These are phyloP conservation scores for Pseudochromis fuscus DNA, from an alignment of 2,797 vertebrate genomes.

Conservation along the genomic window DNA sequence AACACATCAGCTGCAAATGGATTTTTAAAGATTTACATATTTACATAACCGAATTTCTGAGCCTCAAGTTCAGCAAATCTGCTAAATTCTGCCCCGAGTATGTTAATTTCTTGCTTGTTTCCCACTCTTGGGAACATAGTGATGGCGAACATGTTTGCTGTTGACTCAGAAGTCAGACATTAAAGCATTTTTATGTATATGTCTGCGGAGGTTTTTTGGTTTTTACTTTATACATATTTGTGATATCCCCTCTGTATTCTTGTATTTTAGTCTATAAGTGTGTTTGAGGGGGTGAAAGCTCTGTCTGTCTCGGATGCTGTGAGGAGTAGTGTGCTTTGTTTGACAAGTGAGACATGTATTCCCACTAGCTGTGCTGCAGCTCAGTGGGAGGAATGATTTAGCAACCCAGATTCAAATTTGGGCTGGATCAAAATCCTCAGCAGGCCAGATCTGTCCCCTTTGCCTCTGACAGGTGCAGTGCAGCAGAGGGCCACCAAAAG, in stretches of 20 bases:
- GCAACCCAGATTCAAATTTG: constrained; percentile 69
- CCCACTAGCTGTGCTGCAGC: constrained; percentile 67
- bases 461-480: constrained; percentile 56
- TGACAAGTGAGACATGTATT: constrained; percentile 76
- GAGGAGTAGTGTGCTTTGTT: constrained; percentile 66
- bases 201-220: constrained; percentile 41
- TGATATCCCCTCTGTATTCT: constrained; percentile 48
- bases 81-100: constrained; percentile 72
- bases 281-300: constrained; percentile 56
- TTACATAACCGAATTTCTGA: constrained; percentile 81
- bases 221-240: constrained; percentile 56
- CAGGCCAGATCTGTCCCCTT: constrained; percentile 57
- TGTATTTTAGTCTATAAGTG: constrained; percentile 55
- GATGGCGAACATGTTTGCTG: constrained; percentile 68
- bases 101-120: constrained; percentile 74
- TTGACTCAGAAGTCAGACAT: constrained; percentile 73
- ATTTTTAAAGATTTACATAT: constrained; percentile 83
- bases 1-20: constrained; percentile 78
- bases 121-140: constrained; percentile 61
- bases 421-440: constrained; percentile 67
- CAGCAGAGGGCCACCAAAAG: constrained; percentile 44
- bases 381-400: constrained; percentile 74
- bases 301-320: constrained; percentile 59
- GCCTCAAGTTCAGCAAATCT: constrained; percentile 75
- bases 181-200: constrained; percentile 64